A percentile compares a stretch with the other conserved stretches of the same genome.
Conservation (phyloP, 2,113 vertebrate genomes). For the Ia io region DNA sequence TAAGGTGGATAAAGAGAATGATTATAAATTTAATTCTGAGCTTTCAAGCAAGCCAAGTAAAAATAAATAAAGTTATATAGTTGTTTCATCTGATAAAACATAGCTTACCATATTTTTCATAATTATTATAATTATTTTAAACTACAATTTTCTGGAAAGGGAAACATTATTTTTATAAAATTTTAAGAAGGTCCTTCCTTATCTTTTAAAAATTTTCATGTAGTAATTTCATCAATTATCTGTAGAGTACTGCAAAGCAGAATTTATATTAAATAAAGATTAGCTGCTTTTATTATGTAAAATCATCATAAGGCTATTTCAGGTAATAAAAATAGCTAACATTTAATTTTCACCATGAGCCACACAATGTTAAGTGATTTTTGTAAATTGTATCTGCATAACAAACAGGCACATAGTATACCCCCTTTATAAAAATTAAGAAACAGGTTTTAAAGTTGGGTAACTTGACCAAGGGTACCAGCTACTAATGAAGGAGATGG, state of each 20-base stretch:
- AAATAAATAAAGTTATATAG: neutral
- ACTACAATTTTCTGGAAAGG: neutral
- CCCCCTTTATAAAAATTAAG: neutral
- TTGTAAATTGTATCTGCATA: neutral
- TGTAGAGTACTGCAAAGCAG: neutral
- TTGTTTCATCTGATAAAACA: constrained; percentile 13
- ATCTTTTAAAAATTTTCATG: neutral
- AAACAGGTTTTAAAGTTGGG: neutral
- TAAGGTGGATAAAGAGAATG: neutral
- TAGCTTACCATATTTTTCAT: neutral
- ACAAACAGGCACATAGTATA: neutral
- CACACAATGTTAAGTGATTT: neutral
- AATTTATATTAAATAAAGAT: neutral
- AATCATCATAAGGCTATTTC: neutral
- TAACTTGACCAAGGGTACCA: neutral
- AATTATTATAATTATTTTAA: neutral
- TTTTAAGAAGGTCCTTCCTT: neutral
- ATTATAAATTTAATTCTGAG: neutral
- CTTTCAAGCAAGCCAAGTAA: neutral
- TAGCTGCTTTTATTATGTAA: neutral
- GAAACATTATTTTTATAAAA: constrained; percentile 22
- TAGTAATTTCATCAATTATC: neutral
- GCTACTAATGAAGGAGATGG: neutral
- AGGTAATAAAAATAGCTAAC: neutral
- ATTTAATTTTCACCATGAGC: neutral